Conservation (phyloP, 2,888 invertebrate genomes). For the Baccha elongata region DNA sequence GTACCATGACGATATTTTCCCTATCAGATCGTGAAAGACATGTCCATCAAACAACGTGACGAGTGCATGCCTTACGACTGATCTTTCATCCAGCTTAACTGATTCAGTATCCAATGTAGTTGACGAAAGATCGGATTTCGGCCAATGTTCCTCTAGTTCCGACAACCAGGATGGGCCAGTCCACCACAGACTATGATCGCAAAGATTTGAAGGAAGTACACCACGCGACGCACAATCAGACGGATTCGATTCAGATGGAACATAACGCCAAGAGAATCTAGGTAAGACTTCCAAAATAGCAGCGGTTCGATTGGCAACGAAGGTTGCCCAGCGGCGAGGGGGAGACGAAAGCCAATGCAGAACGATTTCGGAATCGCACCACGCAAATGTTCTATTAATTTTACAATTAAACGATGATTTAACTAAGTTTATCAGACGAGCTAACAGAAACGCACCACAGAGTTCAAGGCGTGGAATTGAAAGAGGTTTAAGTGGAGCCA, state of each 20-base stretch:
- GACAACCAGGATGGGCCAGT: no score
- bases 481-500: conserved; percentile 30
- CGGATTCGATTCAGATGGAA: no score
- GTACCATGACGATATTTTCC: no score
- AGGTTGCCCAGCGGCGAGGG: conserved; percentile 61
- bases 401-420: conserved; percentile 35
- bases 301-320: conserved; percentile 64
- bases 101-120: neutral
- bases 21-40: no score
- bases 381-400: conserved; percentile 66
- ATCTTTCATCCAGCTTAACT: neutral
- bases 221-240: conserved; percentile 72
- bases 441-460: conserved; percentile 49
- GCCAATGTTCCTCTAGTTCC: neutral
- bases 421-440: conserved; percentile 35
- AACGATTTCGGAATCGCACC: conserved; percentile 75
- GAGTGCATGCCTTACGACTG: no score
- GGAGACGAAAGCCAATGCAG: conserved; percentile 75
- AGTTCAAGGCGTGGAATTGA: conserved; percentile 55
- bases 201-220: conserved; percentile 37
- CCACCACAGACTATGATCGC: conserved; percentile 53
- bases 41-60: no score
- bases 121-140: neutral
- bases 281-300: conserved; percentile 50
- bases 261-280: conserved; percentile 56